Evolutionary conservation across 2,888 invertebrate species (phyloP), one percentile per base, ranked within the genome.

Genomic region (Chrysotoxum bicinctum): DNA sequence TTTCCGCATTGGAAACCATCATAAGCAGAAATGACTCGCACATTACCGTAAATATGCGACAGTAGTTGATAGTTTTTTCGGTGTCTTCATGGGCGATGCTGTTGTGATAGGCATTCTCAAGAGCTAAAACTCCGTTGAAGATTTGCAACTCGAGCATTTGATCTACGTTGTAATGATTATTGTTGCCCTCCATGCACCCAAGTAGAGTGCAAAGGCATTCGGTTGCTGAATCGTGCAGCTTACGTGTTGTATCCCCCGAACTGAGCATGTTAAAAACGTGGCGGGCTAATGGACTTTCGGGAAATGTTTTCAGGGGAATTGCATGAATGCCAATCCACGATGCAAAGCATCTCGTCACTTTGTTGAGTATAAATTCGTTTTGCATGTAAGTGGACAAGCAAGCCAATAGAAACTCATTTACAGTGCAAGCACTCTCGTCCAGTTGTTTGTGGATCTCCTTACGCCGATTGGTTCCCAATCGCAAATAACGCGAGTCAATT

Each of bases 21-120:
- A 96, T 96, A 87, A 96, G 95, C 87, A 99, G 93, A 91, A 98
- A 97, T 8, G 98, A 95, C 92, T 99, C 99, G 0, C 96, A 98
- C 19, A 90, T 88, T 3, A 90, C 98, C 2, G 99, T 98, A 90
- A 99, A 99, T 88, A 99, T 95, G 87, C 98, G 94, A 88, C 98
- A 98, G 92, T 97, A 98, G 91, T 98, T 98, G 85, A 97, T 95
- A 2, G 97, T 96, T 94, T 97, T 98, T 93, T 98, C 98, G 87
- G 96, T 95, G 90, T 99, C 98, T 92, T 99, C 99, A 84, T 96
- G 95, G 2, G 97, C 97, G 2, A 98, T 98, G 2, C 98, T 96
- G 90, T 97, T 92, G 89, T 98, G 97, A 91, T 98, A 99, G 14
- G 97, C 95, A 87, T 96, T 95, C 89, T 97, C 97, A 82, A 99